A percentile compares a stretch with the other conserved stretches of the same genome.
Evolutionary conservation across 2,888 invertebrate species (phyloP).

Genomic region (Machimus atricapillus): DNA sequence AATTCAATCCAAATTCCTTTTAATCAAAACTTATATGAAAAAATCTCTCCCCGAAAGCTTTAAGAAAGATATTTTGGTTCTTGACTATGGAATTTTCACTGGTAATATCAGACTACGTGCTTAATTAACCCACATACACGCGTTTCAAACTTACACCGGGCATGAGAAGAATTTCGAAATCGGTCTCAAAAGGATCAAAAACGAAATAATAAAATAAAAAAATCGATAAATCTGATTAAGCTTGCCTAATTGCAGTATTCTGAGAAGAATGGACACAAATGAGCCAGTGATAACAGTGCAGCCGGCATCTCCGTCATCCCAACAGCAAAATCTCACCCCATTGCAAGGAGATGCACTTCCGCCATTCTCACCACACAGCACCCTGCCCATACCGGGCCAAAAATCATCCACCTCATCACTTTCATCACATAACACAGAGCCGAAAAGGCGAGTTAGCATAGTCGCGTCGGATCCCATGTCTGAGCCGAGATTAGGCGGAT

Average conservation of each 20-base stretch:
- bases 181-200: background rate
- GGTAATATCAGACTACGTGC: background rate
- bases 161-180: background rate
- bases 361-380: background rate
- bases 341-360: background rate
- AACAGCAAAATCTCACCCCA: background rate
- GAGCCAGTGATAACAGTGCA: conserved; percentile 24
- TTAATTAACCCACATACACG: background rate
- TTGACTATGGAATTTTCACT: background rate
- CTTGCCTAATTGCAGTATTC: background rate
- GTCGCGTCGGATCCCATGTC: conserved; percentile 65
- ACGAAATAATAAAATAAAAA: background rate
- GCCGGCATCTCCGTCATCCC: background rate
- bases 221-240: background rate
- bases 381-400: background rate
- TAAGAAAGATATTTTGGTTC: too few species aligned
- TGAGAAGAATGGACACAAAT: conserved; percentile 9
- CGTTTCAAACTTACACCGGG: background rate
- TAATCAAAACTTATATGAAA: background rate
- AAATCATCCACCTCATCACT: conserved; percentile 4
- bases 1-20: too few species aligned
- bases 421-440: conserved; percentile 56
- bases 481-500: conserved; percentile 64
- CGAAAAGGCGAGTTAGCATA: conserved; percentile 70
- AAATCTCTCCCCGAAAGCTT: background rate